Conservation (phyloP, 2,888 invertebrate genomes). For the Amphimallon solstitiale region DNA sequence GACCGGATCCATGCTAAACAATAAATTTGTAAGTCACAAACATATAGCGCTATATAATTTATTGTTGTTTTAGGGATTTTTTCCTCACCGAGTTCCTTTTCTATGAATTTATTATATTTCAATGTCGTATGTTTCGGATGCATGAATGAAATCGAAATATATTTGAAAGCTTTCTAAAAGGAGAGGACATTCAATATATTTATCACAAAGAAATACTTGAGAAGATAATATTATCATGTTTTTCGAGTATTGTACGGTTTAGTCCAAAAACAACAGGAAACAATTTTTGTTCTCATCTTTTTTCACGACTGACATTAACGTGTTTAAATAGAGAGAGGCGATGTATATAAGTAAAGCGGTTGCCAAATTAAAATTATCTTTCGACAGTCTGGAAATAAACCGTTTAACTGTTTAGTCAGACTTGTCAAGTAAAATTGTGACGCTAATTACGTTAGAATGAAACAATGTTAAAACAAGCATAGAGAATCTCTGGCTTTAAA, state of each 20-base stretch:
- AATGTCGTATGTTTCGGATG: not conserved
- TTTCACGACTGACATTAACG: not conserved
- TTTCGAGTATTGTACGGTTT: constrained; percentile 6
- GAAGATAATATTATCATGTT: not conserved
- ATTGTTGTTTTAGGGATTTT: constrained; percentile 43
- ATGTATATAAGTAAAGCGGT: constrained; percentile 34
- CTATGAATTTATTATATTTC: constrained; percentile 44
- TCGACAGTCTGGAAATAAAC: constrained; percentile 55
- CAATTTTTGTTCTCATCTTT: constrained; percentile 22
- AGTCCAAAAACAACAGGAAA: constrained; percentile 34
- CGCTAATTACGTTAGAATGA: constrained; percentile 53
- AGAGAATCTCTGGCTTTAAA: constrained; percentile 19
- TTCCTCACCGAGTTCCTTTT: constrained; percentile 30
- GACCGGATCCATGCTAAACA: constrained; percentile 52
- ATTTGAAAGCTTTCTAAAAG: not conserved
- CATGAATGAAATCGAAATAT: not conserved
- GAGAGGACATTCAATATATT: not conserved
- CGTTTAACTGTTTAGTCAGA: constrained; percentile 55
- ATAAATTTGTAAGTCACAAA: constrained; percentile 61
- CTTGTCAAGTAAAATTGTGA: constrained; percentile 55
- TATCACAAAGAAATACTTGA: not conserved
- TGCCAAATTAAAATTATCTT: constrained; percentile 58
- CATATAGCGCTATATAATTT: constrained; percentile 57
- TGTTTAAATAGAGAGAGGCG: not conserved
- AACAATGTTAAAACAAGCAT: constrained; percentile 28